phyloP scores from a whole-genome alignment of 2,797 vertebrate species.

The Psittacula derbiana region DNA sequence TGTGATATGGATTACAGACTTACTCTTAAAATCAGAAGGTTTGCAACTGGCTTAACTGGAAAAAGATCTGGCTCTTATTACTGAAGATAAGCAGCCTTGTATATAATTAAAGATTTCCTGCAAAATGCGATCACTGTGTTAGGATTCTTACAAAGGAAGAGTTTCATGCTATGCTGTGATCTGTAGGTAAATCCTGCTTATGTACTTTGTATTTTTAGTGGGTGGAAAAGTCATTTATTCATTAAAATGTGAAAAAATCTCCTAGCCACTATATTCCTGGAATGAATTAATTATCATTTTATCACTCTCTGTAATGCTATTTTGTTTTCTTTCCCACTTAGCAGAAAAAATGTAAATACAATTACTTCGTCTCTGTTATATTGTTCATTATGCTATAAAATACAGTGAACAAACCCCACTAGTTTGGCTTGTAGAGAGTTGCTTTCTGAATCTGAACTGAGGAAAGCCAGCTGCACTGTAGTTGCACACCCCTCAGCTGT shows the following conservation, averaged over 20 bases:
- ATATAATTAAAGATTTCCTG: not conserved
- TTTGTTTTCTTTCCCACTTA: slow-evolving; percentile 22
- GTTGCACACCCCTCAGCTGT: not conserved
- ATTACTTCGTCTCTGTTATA: not conserved
- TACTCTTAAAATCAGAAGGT: not conserved
- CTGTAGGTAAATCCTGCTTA: not conserved
- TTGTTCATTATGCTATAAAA: not conserved
- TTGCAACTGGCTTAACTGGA: not conserved
- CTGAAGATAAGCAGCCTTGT: slow-evolving; percentile 8
- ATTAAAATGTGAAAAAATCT: not conserved
- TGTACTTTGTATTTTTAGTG: not conserved
- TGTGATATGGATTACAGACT: slow-evolving; percentile 9
- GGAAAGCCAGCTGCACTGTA: not conserved
- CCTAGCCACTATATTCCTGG: not conserved
- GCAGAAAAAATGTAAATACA: not conserved
- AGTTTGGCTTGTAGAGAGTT: not conserved
- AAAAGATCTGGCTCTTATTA: slow-evolving; percentile 11
- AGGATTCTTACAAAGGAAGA: not conserved
- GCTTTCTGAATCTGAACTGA: not conserved
- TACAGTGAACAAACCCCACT: not conserved
- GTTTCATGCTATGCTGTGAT: not conserved
- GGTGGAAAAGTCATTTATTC: not conserved
- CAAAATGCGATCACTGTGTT: not conserved
- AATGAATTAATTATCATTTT: slow-evolving; percentile 8
- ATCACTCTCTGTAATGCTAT: not conserved